Conservation (phyloP, 2,113 vertebrate species). For the Acinonyx jubatus region DNA sequence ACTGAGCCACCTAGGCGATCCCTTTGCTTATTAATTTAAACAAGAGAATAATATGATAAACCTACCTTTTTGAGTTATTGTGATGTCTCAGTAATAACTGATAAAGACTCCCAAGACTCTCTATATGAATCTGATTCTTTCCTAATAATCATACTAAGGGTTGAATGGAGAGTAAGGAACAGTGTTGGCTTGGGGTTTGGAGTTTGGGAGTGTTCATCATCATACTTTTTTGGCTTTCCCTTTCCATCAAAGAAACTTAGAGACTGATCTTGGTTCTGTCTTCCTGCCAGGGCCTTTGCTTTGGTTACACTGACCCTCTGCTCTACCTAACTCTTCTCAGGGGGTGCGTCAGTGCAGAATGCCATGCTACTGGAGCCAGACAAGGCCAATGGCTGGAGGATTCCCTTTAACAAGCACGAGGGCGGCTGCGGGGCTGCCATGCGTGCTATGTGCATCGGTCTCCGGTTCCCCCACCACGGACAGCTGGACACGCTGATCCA, state of each 20-base stretch:
- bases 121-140: background rate
- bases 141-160: background rate
- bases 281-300: background rate
- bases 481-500: constrained; percentile 83
- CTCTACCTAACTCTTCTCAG: constrained; percentile 61
- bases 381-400: constrained; percentile 75
- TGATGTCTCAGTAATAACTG: background rate
- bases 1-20: too few species aligned
- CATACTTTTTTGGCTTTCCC: background rate
- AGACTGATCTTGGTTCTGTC: background rate
- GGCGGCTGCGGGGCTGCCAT: constrained; percentile 91
- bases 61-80: too few species aligned
- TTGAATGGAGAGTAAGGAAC: background rate
- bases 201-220: background rate
- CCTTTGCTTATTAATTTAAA: background rate
- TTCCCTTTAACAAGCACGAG: constrained; percentile 78
- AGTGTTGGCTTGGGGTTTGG: background rate
- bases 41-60: background rate
- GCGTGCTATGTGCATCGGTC: constrained; percentile 90
- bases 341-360: background rate
- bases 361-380: constrained; percentile 51
- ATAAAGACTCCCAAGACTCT: background rate
- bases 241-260: background rate
- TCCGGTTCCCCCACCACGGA: constrained; percentile 81
- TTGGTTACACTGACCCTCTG: background rate